phyloP scores from a whole-genome alignment of 1,140 invertebrate genomes.

The Aphis gossypii region DNA sequence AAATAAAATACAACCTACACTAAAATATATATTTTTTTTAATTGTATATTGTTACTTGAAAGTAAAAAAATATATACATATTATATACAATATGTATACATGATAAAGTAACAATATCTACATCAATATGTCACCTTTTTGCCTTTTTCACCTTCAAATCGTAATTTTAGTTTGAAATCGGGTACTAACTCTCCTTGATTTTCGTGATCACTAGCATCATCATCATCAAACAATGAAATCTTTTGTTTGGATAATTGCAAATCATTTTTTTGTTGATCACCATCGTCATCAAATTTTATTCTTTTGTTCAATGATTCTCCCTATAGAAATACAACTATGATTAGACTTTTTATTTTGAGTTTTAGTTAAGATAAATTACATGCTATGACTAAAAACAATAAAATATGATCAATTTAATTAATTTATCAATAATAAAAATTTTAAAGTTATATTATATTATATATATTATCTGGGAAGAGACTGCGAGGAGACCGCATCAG shows the following conservation, averaged over 20 bases:
- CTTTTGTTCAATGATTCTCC: conserved; percentile 42
- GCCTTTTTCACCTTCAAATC: conserved; percentile 45
- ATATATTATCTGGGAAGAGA: not conserved
- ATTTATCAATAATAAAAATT: not conserved
- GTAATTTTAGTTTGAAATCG: conserved; percentile 32
- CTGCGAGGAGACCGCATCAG: not conserved
- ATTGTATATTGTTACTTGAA: not conserved
- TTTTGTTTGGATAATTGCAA: conserved; percentile 12
- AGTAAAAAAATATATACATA: not conserved
- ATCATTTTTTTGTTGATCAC: not conserved
- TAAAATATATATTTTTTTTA: not conserved
- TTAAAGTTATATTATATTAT: not conserved
- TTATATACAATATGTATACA: not conserved
- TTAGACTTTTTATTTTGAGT: not conserved
- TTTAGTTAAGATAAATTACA: not conserved
- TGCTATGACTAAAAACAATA: not conserved
- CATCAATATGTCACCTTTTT: conserved; percentile 25
- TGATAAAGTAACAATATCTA: not conserved
- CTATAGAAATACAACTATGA: conserved; percentile 21
- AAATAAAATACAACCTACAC: not conserved
- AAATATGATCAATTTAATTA: not conserved
- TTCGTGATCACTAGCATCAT: not conserved
- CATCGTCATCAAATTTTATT: conserved; percentile 53
- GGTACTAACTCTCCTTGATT: conserved; percentile 21
- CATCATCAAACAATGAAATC: conserved; percentile 29